These are phyloP conservation scores for Calameuta pallipes DNA, from an alignment of 2,888 invertebrate genomes.

Conservation along the genomic window DNA sequence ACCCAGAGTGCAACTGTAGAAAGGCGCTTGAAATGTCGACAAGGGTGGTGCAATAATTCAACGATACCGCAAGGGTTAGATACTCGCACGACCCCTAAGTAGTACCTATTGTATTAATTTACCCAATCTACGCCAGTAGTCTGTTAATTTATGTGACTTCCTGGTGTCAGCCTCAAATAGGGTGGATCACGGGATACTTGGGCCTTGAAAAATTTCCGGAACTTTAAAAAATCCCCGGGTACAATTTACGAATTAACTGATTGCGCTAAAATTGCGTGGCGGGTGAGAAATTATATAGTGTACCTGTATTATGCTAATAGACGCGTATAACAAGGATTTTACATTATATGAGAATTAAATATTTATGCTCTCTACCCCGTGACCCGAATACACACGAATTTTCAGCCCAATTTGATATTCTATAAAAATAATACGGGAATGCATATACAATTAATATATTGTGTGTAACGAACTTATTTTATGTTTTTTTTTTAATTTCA, in stretches of 20 bases:
- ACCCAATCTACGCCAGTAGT: background rate
- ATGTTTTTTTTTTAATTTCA: too few species aligned
- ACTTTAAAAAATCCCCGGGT: background rate
- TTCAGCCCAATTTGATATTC: too few species aligned
- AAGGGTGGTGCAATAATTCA: background rate
- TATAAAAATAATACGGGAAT: too few species aligned
- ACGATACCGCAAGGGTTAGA: background rate
- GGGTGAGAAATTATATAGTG: background rate
- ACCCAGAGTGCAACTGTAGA: constrained; percentile 19
- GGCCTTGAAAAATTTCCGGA: background rate
- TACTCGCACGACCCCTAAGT: background rate
- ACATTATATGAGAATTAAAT: background rate
- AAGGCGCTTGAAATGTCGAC: background rate
- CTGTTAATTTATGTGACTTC: background rate
- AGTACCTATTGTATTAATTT: background rate
- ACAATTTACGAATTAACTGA: background rate
- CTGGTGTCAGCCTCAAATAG: background rate
- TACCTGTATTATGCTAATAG: background rate
- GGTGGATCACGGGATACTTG: background rate
- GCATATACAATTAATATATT: background rate
- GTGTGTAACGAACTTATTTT: background rate
- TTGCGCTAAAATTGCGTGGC: background rate
- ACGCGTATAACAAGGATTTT: background rate
- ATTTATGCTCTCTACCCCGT: background rate
- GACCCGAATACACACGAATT: background rate